Conservation (phyloP, 2,888 invertebrate genomes). For the Hesperia comma region DNA sequence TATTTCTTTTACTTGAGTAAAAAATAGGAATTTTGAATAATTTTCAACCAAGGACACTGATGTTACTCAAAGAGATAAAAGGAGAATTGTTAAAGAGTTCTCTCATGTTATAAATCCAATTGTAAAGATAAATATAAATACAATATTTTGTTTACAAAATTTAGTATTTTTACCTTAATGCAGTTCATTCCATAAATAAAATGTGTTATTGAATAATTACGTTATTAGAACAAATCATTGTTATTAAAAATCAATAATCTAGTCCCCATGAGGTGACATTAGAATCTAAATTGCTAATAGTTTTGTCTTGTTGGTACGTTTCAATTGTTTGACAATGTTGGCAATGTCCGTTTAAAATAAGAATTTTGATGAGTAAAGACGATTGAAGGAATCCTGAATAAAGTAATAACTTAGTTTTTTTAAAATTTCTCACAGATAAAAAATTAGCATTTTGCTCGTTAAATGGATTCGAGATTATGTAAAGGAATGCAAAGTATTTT, state of each 20-base stretch:
- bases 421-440: too few relatives aligned
- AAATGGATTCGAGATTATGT: too few relatives aligned
- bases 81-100: conserved; percentile 52
- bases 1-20: too few relatives aligned
- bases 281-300: conserved; percentile 52
- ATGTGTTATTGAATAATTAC: background rate
- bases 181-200: conserved; percentile 66
- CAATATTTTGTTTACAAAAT: conserved; percentile 44
- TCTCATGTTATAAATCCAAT: conserved; percentile 39
- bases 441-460: too few relatives aligned
- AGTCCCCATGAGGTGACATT: conserved; percentile 49
- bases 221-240: conserved; percentile 28
- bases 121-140: conserved; percentile 41
- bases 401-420: conserved; percentile 25
- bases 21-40: background rate
- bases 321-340: background rate
- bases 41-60: background rate
- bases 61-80: conserved; percentile 1
- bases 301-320: background rate
- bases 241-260: conserved; percentile 16
- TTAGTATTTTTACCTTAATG: conserved; percentile 43
- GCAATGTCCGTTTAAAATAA: too few relatives aligned
- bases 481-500: too few relatives aligned
- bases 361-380: background rate
- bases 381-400: conserved; percentile 16